These are phyloP conservation scores for Drosophila mojavensis DNA, from an alignment of 1,140 invertebrate species.

Conservation along the genomic window DNA sequence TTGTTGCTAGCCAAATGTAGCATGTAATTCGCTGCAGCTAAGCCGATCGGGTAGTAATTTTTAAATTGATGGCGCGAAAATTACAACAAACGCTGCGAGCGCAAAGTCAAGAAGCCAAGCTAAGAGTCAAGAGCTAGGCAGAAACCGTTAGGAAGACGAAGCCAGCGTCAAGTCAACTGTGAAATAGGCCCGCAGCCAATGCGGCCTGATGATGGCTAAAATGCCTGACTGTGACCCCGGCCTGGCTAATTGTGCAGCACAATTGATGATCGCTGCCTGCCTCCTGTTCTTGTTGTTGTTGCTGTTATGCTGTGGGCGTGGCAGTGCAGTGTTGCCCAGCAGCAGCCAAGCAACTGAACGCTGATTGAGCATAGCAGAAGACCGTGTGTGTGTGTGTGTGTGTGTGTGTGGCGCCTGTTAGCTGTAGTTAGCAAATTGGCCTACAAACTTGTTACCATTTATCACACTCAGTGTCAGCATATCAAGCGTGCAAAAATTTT, in stretches of 20 bases:
- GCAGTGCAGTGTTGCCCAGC: constrained; percentile 19
- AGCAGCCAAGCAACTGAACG: constrained; percentile 30
- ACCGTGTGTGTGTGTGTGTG: constrained; percentile 25
- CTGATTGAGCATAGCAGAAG: constrained; percentile 36
- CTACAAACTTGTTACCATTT: constrained; percentile 81
- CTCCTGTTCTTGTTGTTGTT: too few relatives aligned
- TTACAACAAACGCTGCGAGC: constrained; percentile 69
- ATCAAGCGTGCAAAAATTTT: constrained; percentile 52
- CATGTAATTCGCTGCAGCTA: constrained; percentile 64
- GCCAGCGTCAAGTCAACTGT: constrained; percentile 58
- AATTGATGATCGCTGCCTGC: constrained; percentile 58
- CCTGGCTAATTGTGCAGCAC: constrained; percentile 69
- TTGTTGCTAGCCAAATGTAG: constrained; percentile 60
- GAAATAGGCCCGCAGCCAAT: constrained; percentile 58
- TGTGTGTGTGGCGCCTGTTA: constrained; percentile 54
- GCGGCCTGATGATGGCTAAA: constrained; percentile 42
- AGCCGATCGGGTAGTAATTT: constrained; percentile 62
- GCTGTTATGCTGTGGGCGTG: constrained; percentile 19
- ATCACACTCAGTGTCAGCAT: constrained; percentile 76
- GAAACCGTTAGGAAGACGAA: constrained; percentile 65
- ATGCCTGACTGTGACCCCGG: constrained; percentile 42
- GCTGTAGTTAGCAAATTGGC: constrained; percentile 76
- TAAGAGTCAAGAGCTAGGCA: constrained; percentile 20
- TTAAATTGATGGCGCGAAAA: constrained; percentile 78
- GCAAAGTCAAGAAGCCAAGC: constrained; percentile 64